Evolutionary conservation across 2,113 vertebrate species (phyloP), one percentile per base, ranked within the genome.

Genomic region (Cyprinodon tularosa): DNA sequence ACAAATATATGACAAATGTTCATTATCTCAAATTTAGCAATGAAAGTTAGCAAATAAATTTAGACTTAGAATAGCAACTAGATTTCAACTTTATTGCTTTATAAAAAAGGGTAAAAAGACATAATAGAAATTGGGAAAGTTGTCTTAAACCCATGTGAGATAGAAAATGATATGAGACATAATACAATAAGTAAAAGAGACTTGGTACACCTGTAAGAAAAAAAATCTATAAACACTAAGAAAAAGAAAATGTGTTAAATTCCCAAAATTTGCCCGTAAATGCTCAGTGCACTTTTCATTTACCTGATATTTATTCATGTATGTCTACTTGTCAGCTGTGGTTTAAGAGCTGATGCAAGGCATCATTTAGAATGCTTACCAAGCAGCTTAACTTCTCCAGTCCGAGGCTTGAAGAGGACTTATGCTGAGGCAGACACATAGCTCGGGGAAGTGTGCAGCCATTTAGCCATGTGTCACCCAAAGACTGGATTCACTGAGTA

Each of bases 391-490:
- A 63, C 71, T 76, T 68, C 70, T 75, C 29, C 4, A 38, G 77
- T 72, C 72, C 22, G 62, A 53, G 77, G 66, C 79, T 47, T 15
- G 39, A 71, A 76, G 63, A 72, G 78, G 60, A n/a, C 73, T 83
- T 77, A 78, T 66, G 74, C 83, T 77, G 80, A 84, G 72, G 83
- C 73, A 79, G 78, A 84, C 79, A 79, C 75, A 74, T 86, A 77
- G 88, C 89, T 85, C 74, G 77, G 74, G 86, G 87, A 67, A 50
- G 74, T 74, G 69, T 73, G 84, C 66, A 82, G 90, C 83, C 86
- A 84, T 90, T 91, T 92, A 92, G 68, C 85, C 78, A 67, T 77
- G 83, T 88, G 90, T 91, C 91, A 90, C 82, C 89, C 74, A 63
- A 68, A 88, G 84, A 86, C 85, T 84, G 70, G 84, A 89, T 88